These are phyloP conservation scores for Dorcus parallelipipedus DNA, from an alignment of 2,888 invertebrate species.

Conservation along the genomic window DNA sequence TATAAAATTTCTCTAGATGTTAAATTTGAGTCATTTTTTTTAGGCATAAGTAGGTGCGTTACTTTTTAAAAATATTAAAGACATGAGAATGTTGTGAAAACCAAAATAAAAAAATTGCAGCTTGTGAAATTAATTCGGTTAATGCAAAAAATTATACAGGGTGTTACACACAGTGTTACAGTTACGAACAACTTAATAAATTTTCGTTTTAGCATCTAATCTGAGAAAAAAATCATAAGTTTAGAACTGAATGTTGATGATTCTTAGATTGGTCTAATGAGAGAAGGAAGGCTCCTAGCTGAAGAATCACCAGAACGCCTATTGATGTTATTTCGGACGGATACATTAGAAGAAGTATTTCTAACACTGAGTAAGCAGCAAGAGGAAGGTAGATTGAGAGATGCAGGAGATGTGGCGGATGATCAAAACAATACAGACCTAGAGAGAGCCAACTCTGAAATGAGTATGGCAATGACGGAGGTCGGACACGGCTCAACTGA, in stretches of 20 bases:
- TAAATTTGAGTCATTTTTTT: too few species aligned
- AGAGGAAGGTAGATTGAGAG: conserved; percentile 42
- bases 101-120: too few species aligned
- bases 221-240: too few species aligned
- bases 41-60: too few species aligned
- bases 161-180: too few species aligned
- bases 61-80: too few species aligned
- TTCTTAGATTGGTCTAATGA: conserved; percentile 80
- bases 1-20: too few species aligned
- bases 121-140: too few species aligned
- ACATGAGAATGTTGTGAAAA: too few species aligned
- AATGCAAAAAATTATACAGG: too few species aligned
- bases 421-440: conserved; percentile 18
- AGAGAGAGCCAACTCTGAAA: conserved; percentile 16
- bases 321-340: conserved; percentile 64
- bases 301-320: conserved; percentile 78
- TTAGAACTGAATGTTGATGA: background rate
- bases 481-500: conserved; percentile 22
- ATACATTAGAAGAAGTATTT: conserved; percentile 84
- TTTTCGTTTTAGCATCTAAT: too few species aligned
- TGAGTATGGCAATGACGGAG: conserved; percentile 19
- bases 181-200: too few species aligned
- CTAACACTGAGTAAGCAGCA: conserved; percentile 71
- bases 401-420: conserved; percentile 24
- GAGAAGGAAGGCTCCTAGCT: conserved; percentile 79